These are phyloP conservation scores for Avahi laniger DNA, from an alignment of 2,797 vertebrate species.

Conservation along the genomic window DNA sequence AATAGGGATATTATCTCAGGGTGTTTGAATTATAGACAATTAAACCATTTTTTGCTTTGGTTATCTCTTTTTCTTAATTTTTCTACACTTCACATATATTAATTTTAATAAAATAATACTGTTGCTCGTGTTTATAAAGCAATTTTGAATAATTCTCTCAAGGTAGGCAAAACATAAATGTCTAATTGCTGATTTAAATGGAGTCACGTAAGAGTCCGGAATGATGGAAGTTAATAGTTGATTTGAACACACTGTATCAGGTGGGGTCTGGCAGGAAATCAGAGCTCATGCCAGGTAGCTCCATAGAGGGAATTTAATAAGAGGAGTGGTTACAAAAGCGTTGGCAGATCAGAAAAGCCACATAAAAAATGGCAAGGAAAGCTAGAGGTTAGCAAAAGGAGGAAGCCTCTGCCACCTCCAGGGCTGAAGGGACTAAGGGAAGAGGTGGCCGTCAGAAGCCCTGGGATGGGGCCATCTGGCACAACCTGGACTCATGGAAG, in stretches of 20 bases:
- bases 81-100: conserved; percentile 33
- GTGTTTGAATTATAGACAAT: conserved; percentile 18
- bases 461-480: background rate
- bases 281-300: background rate
- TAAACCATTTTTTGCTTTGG: conserved; percentile 14
- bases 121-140: conserved; percentile 1
- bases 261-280: background rate
- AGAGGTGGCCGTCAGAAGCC: background rate
- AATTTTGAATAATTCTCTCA: conserved; percentile 53
- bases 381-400: background rate
- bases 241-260: background rate
- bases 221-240: background rate
- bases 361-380: background rate
- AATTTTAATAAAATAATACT: conserved; percentile 38
- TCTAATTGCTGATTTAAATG: conserved; percentile 34
- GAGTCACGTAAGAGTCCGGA: background rate
- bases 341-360: background rate
- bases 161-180: conserved; percentile 8
- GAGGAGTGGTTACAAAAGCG: background rate
- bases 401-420: background rate
- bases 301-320: background rate
- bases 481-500: background rate
- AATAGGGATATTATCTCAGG: background rate
- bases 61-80: conserved; percentile 35
- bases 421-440: background rate